These are phyloP conservation scores for Oscheius sp. DNA, from an alignment of 2,888 invertebrate genomes.

Conservation along the genomic window DNA sequence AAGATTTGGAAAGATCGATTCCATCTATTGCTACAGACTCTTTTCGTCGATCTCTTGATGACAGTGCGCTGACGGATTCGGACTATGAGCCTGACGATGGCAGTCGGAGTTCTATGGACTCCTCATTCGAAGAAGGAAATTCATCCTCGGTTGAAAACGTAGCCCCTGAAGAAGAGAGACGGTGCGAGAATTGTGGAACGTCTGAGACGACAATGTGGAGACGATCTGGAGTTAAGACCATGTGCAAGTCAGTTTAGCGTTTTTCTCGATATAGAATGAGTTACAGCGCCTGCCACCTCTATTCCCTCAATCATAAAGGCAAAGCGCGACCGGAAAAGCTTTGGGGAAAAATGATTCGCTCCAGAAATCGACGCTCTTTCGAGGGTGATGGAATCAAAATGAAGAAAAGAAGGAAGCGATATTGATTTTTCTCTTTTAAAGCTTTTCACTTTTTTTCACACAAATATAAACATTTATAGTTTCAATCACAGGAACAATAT, in stretches of 20 bases:
- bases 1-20: no score
- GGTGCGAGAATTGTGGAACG: neutral
- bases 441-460: no score
- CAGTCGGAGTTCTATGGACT: neutral
- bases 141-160: neutral
- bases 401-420: neutral
- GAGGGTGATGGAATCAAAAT: neutral
- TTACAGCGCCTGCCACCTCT: neutral
- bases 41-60: no score
- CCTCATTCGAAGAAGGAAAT: no score
- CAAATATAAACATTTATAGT: slow-evolving; percentile 13
- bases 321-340: neutral
- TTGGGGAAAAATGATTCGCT: neutral
- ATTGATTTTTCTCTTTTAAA: no score
- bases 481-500: slow-evolving; percentile 17
- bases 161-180: neutral
- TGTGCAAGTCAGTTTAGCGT: neutral
- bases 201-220: neutral
- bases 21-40: no score
- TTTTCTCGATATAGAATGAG: neutral
- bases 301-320: neutral
- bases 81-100: no score
- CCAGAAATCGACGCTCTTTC: neutral
- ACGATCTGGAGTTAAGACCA: no score
- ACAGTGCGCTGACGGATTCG: neutral